Conservation (phyloP, 2,113 vertebrate genomes). For the Oreochromis spilurus region DNA sequence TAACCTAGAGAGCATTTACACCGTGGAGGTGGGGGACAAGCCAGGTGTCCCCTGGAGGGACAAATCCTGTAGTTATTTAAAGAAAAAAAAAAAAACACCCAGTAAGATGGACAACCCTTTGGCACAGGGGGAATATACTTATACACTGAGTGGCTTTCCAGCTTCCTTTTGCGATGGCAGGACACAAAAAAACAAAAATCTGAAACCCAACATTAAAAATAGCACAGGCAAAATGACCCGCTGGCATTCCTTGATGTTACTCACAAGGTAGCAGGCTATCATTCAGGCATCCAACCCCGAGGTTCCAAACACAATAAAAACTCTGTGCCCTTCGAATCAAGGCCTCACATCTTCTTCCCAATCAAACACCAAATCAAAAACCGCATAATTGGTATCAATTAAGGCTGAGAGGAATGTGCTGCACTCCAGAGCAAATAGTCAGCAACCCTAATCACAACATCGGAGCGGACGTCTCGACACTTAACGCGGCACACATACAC, state of each 20-base stretch:
- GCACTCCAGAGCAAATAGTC: slow-evolving; percentile 57
- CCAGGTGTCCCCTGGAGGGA: slow-evolving; percentile 67
- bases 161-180: neutral
- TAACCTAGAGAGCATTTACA: slow-evolving; percentile 50
- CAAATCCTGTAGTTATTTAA: slow-evolving; percentile 51
- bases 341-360: slow-evolving; percentile 20
- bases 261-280: slow-evolving; percentile 33
- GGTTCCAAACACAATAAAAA: slow-evolving; percentile 58
- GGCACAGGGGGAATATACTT: slow-evolving; percentile 16
- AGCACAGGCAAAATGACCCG: neutral
- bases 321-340: slow-evolving; percentile 39
- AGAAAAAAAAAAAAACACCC: slow-evolving; percentile 25
- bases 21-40: slow-evolving; percentile 49
- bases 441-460: slow-evolving; percentile 58
- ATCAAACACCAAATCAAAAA: slow-evolving; percentile 59
- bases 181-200: neutral
- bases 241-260: slow-evolving; percentile 29
- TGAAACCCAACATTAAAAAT: neutral
- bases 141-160: slow-evolving; percentile 18
- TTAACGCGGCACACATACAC: neutral
- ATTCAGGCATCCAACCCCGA: slow-evolving; percentile 32
- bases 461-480: slow-evolving; percentile 27
- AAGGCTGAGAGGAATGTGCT: slow-evolving; percentile 49
- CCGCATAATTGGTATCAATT: slow-evolving; percentile 68
- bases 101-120: slow-evolving; percentile 40